Percentiles rank a stretch among this genome's conserved stretches.
Conservation (phyloP, 2,113 vertebrate genomes). For the Lathamus discolor region DNA sequence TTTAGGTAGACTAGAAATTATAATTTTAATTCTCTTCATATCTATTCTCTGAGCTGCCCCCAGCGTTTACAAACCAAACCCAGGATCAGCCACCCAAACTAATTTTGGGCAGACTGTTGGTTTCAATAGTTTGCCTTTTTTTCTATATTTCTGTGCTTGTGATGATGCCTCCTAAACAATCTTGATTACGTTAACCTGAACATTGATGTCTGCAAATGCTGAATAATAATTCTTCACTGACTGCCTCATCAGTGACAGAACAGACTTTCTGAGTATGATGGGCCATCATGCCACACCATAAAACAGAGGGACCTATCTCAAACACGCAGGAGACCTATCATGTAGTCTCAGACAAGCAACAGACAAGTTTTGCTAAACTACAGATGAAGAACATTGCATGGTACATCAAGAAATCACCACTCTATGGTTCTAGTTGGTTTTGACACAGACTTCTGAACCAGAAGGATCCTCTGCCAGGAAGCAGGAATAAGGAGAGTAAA, state of each 20-base stretch:
- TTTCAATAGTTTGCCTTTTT: not conserved
- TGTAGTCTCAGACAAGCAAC: not conserved
- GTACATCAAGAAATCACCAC: not conserved
- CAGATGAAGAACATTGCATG: not conserved
- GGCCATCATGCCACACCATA: not conserved
- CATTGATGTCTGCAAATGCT: not conserved
- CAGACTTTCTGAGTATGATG: not conserved
- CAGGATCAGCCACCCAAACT: not conserved
- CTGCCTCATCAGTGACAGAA: not conserved
- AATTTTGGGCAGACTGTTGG: not conserved
- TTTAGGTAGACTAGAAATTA: not conserved
- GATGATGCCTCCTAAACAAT: not conserved
- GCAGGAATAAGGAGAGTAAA: not conserved
- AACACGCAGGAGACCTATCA: not conserved
- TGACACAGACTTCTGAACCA: not conserved
- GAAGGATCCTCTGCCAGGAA: not conserved
- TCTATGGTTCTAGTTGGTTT: not conserved
- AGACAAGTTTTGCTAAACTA: not conserved
- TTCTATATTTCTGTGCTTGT: not conserved
- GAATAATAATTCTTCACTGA: not conserved
- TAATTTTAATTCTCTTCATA: not conserved
- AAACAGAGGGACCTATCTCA: not conserved
- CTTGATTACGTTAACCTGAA: not conserved
- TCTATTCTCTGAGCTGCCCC: not conserved
- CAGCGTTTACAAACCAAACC: not conserved